Base-by-base conservation (phyloP, 2,888 invertebrate species). In the Apamea anceps region DNA sequence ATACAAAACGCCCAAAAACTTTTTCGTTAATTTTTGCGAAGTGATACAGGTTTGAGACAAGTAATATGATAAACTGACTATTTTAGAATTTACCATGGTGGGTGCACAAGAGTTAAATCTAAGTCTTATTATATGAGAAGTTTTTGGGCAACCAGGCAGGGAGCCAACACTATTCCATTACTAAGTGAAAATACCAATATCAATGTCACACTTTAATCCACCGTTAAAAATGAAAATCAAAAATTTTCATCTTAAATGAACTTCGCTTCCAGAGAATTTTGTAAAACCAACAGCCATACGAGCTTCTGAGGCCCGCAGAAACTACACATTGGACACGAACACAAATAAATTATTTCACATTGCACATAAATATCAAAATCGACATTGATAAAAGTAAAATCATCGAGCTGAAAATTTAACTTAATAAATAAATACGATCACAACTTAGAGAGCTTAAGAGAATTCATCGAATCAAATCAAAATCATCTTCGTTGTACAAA, bases 381-480 rank as follows among this genome's bases (percentile, higher is more conserved):
- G 89, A 88, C 86, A 87, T 81, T 80, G 77, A 84, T 84, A 73
- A 72, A 79, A 66, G 21, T 67, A 72, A 65, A 79, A 76, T 68
- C 57, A 60, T 60, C 63, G 37, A 79, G 28, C 37, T 42, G 63
- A 63, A 75, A 77, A 67, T 65, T 71, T 73, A 76, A 82, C 78
- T 79, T 86, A 86, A 85, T 83, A 84, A 82, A 89, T 87, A 85
- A 85, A 88, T 89, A 89, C 75, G 85, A 92, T 93, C 93, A 93
- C 93, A 92, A 92, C 92, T 70, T 93, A 93, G 93, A 93, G 93
- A 93, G 93, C 93, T 86, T 89, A 82, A 67, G 67, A 83, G 75
- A 79, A 77, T 79, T 75, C 72, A 75, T 75, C 57, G 70, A 81
- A 65, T 85, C 70, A 60, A 81, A 77, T 70, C 63, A 77, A 77